Evolutionary conservation across 2,113 vertebrate species (phyloP), one percentile per base, ranked within the genome.

Genomic region (Psittacus erithacus): DNA sequence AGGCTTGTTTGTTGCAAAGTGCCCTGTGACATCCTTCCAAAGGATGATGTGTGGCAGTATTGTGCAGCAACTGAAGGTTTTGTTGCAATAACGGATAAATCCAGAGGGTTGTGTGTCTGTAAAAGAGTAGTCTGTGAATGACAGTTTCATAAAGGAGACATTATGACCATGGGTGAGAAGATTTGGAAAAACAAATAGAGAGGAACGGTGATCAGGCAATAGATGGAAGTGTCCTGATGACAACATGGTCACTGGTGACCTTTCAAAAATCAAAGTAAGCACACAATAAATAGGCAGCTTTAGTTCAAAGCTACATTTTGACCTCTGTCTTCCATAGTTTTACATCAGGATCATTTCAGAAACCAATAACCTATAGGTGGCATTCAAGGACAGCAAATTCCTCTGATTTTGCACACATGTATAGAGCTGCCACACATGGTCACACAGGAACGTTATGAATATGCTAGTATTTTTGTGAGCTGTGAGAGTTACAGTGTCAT

Each of bases 311-410:
- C 35, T 60, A 7, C 16, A 12, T 64, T 81, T 90, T 90, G 71
- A 75, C 62, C 57, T 86, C 57, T 89, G 50, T 47, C 35, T 86
- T 64, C 39, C 35, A n/a, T 52, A 31, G 13, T 31, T 94, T 90
- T 77, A 44, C 50, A 75, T 64, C 29, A 78, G 17, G 33, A 63
- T 78, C 24, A 50, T 78, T 94, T 95, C 39, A 89, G 62, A 57
- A 70, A 93, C 75, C 35, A 81, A 65, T 96, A 92, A 93, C 93
- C 95, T 93, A 95, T 95, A 96, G 95, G 85, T 96, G 93, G 96
- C 96, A 97, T 97, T 96, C 92, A 96, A 97, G 86, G 95, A 94
- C 33, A 97, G 90, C 35, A 78, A 84, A 93, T 96, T 95, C 86
- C 24, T 83, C 38, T 3, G 3, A 39, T 73, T 88, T 94, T 96